Evolutionary conservation across 2,113 vertebrate species (phyloP), one percentile per base, ranked within the genome.

Genomic region (Brienomyrus longianalis): DNA sequence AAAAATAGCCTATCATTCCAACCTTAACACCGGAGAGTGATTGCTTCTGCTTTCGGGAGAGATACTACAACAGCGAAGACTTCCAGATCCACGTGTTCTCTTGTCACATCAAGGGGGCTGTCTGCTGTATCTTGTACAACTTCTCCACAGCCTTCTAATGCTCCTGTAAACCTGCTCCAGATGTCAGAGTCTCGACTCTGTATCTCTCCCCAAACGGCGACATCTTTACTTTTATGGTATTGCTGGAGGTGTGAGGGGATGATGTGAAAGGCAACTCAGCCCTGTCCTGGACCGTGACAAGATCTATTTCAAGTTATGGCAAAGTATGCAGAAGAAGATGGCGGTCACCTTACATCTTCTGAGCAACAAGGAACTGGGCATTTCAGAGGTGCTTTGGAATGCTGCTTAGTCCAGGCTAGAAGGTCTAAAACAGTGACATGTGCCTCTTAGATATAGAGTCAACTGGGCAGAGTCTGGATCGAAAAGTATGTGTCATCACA

Each of bases 301-400:
- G 93, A 96, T 98, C 87, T 99, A 97, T 94, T 99, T 99, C 94
- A 99, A 99, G 92, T 95, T 99, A 89, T 97, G 98, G 13, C 98
- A 99, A 94, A 95, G 97, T 62, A 92, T 99, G 91, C 98, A 98
- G 94, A 99, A 99, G 95, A 99, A 99, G 91, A 95, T 99, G 84
- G 95, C 97, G 88, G 97, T 99, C 92, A 97, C 97, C 27, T 97
- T 99, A 88, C 97, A 99, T 91, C 98, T 99, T 83, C 96, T 98
- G 91, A 97, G 96, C 0, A 99, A 99, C 95, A 98, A 97, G 93
- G 98, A 99, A 91, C 94, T 99, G 89, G 96, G 95, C 86, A 98
- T 52, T 99, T 51, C 98, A 99, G 95, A 97, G 98, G 98, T 99
- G 98, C 95, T 99, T 99, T 95, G 98, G 98, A 91, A 98, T 99